Conservation (phyloP, 1,140 invertebrate species). For the Drosophila tristis region DNA sequence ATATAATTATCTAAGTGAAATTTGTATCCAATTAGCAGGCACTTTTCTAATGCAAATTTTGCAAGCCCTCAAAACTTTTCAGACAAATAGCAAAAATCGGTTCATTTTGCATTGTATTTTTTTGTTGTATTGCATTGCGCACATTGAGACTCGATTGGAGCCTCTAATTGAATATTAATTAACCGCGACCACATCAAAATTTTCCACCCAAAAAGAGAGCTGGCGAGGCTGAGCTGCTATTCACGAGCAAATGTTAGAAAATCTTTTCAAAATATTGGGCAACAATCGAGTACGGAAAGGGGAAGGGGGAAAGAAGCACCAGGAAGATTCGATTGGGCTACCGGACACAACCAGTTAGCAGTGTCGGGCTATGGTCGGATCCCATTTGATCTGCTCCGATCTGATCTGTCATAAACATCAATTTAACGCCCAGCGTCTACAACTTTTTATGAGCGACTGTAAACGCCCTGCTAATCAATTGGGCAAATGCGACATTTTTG, state of each 20-base stretch:
- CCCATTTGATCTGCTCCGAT: conserved; percentile 9
- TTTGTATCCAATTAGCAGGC: conserved; percentile 28
- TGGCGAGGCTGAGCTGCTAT: conserved; percentile 5
- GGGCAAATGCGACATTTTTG: conserved; percentile 47
- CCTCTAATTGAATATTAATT: conserved; percentile 56
- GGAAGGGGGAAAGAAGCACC: too few species aligned
- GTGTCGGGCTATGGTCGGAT: too few species aligned
- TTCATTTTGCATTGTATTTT: too few species aligned
- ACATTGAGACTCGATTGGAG: conserved; percentile 27
- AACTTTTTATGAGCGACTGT: conserved; percentile 50
- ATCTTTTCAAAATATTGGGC: conserved; percentile 16
- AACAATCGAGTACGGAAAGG: conserved; percentile 11
- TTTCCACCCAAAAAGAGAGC: conserved; percentile 42
- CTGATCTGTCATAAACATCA: conserved; percentile 36
- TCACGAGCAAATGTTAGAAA: conserved; percentile 53
- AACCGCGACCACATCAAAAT: conserved; percentile 37
- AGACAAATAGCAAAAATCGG: conserved; percentile 39
- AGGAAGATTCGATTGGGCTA: background rate
- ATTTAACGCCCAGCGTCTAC: conserved; percentile 39
- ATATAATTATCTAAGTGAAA: conserved; percentile 17
- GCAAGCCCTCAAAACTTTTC: conserved; percentile 19
- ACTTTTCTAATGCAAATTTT: conserved; percentile 10
- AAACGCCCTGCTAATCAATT: conserved; percentile 46
- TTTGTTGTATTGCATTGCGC: conserved; percentile 25
- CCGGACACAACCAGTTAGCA: conserved; percentile 33